These are phyloP conservation scores for Phymanthus crucifer DNA, from an alignment of 92 coral and sea anemone genomes.

Conservation along the genomic window DNA sequence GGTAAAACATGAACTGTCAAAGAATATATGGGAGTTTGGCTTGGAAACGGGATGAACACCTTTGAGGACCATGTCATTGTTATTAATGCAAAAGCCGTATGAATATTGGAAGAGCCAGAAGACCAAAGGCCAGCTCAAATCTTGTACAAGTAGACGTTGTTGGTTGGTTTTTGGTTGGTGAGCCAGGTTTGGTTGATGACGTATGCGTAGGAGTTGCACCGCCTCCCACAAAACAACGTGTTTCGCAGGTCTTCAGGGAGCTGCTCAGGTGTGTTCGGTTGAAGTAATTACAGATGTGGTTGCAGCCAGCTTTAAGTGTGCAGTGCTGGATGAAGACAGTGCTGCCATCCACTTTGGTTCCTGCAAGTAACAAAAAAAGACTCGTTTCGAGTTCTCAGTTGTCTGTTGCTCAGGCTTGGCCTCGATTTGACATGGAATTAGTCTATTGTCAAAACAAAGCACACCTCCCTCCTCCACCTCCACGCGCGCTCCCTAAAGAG, in stretches of 20 bases:
- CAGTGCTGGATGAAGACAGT: slow-evolving; percentile 13
- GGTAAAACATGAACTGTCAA: no score
- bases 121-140: not conserved
- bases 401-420: no score
- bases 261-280: slow-evolving; percentile 4
- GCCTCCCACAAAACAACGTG: not conserved
- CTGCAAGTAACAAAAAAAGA: not conserved
- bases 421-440: no score
- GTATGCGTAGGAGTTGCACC: not conserved
- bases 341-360: not conserved
- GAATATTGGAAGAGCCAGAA: not conserved
- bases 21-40: no score
- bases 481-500: no score
- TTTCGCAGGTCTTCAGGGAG: slow-evolving; percentile 1
- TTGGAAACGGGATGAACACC: no score
- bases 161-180: not conserved
- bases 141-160: not conserved
- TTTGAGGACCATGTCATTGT: no score
- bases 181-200: not conserved
- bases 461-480: no score
- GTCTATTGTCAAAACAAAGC: no score
- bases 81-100: not conserved
- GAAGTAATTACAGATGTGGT: slow-evolving; percentile 2
- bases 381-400: no score
- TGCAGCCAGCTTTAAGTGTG: slow-evolving; percentile 1